A percentile compares a stretch with the other conserved stretches of the same genome.
These are phyloP conservation scores for Venustaconcha ellipsiformis DNA, from an alignment of 1,140 invertebrate species.

Conservation along the genomic window DNA sequence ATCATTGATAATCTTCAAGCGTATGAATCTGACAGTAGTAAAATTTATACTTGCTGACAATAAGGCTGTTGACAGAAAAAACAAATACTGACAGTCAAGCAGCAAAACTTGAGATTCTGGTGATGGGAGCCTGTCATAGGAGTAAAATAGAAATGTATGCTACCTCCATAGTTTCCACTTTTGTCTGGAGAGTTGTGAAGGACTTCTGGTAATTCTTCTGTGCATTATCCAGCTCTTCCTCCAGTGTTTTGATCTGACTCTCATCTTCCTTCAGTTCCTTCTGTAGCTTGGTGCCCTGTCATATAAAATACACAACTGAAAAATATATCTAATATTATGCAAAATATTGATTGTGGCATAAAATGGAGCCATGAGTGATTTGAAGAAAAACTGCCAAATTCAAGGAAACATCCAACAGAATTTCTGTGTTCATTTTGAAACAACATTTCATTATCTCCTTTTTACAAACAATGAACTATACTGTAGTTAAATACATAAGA, in stretches of 20 bases:
- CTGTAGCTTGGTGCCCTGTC: slow-evolving; percentile 58
- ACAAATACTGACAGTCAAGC: too few species aligned
- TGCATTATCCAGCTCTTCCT: slow-evolving; percentile 32
- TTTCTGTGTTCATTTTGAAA: too few species aligned
- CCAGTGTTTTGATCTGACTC: slow-evolving; percentile 39
- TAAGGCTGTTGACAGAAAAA: too few species aligned
- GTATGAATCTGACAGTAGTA: too few species aligned
- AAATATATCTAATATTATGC: neutral
- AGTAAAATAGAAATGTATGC: neutral
- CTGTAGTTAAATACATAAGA: too few species aligned
- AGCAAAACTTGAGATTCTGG: too few species aligned
- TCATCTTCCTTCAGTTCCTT: slow-evolving; percentile 55
- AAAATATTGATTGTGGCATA: neutral
- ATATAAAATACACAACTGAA: slow-evolving; percentile 5
- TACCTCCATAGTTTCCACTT: slow-evolving; percentile 52
- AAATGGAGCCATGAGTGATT: neutral
- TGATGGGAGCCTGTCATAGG: neutral
- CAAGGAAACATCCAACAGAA: too few species aligned
- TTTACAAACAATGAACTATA: too few species aligned
- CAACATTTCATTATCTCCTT: too few species aligned
- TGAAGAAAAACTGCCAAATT: neutral
- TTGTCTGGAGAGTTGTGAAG: slow-evolving; percentile 43
- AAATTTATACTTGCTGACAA: too few species aligned
- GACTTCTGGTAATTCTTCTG: slow-evolving; percentile 50
- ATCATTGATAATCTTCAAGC: too few species aligned